These are phyloP conservation scores for Pristionchus arcanus DNA, from an alignment of 2,888 invertebrate genomes.

Conservation along the genomic window DNA sequence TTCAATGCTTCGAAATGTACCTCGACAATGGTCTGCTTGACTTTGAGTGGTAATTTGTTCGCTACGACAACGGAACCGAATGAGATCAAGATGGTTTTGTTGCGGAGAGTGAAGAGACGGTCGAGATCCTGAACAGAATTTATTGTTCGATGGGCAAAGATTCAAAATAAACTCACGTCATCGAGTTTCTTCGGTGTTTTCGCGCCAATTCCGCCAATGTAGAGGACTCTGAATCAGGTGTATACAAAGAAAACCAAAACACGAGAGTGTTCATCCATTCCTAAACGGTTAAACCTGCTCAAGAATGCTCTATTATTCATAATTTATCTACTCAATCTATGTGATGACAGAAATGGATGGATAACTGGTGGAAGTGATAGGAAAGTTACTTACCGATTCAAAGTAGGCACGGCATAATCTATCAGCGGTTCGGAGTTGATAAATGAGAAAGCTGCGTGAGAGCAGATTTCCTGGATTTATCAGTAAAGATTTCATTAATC, in stretches of 20 bases:
- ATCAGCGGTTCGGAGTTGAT: background rate
- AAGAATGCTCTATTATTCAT: no score
- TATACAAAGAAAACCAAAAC: no score
- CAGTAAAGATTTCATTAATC: background rate
- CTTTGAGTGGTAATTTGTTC: background rate
- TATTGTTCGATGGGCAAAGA: background rate
- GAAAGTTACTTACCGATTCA: no score
- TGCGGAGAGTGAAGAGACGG: background rate
- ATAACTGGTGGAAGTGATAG: no score
- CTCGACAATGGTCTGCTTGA: background rate
- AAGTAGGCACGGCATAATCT: background rate
- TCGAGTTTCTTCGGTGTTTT: slow-evolving; percentile 5
- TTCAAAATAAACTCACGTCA: background rate
- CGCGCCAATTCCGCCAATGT: slow-evolving; percentile 20
- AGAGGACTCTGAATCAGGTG: background rate
- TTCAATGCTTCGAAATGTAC: background rate
- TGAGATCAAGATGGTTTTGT: slow-evolving; percentile 20
- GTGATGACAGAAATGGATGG: no score
- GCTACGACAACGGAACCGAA: background rate
- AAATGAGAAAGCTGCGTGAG: slow-evolving; percentile 3
- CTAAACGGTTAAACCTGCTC: no score
- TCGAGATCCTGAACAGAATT: background rate
- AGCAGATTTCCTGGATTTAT: background rate
- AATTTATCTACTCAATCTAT: no score
- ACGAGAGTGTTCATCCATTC: no score